Percentiles rank a stretch among this genome's conserved stretches.
Conservation (phyloP, 2,888 invertebrate species). For the Zaprionus lineosus region DNA sequence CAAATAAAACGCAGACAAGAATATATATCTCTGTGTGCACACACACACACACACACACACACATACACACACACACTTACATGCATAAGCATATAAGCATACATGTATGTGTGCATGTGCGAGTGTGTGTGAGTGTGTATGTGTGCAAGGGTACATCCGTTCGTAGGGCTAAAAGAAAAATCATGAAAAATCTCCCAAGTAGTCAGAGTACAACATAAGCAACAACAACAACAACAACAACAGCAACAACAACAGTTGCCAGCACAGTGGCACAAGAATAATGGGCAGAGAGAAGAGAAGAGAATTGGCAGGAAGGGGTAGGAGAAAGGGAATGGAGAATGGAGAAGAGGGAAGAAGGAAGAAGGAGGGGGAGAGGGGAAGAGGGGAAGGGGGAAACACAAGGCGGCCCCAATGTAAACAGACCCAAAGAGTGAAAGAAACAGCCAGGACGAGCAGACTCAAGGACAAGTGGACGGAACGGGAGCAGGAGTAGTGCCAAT, state of each 20-base stretch:
- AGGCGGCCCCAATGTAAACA: slow-evolving; percentile 39
- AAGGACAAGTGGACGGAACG: no score
- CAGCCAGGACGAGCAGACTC: slow-evolving; percentile 18
- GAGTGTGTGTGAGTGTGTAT: slow-evolving; percentile 5
- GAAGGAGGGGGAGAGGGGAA: neutral
- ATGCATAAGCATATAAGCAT: slow-evolving; percentile 12
- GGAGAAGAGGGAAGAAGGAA: slow-evolving; percentile 6
- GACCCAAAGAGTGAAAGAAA: slow-evolving; percentile 21
- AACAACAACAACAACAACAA: slow-evolving; percentile 32
- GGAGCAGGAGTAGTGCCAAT: no score
- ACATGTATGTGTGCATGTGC: neutral
- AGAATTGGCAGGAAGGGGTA: slow-evolving; percentile 5
- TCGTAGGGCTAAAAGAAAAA: slow-evolving; percentile 38
- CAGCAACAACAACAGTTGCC: slow-evolving; percentile 19
- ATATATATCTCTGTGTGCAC: slow-evolving; percentile 1
- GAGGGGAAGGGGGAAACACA: neutral
- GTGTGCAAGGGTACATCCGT: no score
- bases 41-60: slow-evolving; percentile 10
- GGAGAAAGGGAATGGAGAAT: neutral
- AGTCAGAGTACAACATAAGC: slow-evolving; percentile 44
- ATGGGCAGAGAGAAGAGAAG: slow-evolving; percentile 52
- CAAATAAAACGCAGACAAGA: slow-evolving; percentile 55
- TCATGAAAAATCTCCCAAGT: slow-evolving; percentile 63
- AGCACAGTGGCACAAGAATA: slow-evolving; percentile 54
- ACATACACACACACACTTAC: slow-evolving; percentile 13